Conservation (phyloP, 2,797 vertebrate genomes). For the Emydoidea blandingii region DNA sequence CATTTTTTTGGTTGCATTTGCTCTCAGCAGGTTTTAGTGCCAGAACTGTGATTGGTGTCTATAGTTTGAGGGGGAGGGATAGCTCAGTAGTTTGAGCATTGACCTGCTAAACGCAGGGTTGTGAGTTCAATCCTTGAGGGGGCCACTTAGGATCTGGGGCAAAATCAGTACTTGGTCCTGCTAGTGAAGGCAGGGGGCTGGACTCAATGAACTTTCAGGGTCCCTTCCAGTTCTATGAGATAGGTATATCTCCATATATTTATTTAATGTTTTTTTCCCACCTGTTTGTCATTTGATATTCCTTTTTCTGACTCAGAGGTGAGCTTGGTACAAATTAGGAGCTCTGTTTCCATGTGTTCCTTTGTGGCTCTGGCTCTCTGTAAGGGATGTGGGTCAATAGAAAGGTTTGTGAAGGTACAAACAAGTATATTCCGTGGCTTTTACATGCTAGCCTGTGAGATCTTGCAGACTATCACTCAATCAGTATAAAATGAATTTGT, state of each 20-base stretch:
- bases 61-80: neutral
- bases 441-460: neutral
- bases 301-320: neutral
- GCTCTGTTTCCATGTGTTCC: neutral
- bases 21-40: constrained; percentile 29
- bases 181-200: too few relatives aligned
- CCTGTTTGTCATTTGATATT: neutral
- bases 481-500: neutral
- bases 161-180: too few relatives aligned
- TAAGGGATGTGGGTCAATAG: neutral
- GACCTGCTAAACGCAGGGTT: too few relatives aligned
- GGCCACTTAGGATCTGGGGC: too few relatives aligned
- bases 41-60: neutral
- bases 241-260: too few relatives aligned
- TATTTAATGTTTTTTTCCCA: neutral
- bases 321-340: neutral
- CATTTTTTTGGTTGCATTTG: constrained; percentile 53
- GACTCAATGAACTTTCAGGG: too few relatives aligned
- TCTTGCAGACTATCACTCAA: neutral
- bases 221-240: too few relatives aligned
- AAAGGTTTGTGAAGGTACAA: neutral
- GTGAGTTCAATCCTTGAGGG: too few relatives aligned
- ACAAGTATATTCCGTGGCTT: neutral
- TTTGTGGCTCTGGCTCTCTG: neutral
- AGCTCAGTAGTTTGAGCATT: too few relatives aligned